Percentiles rank a stretch among this genome's conserved stretches.
Evolutionary conservation across 2,797 vertebrate genomes (phyloP).

Genomic region (Eleutherodactylus coqui): DNA sequence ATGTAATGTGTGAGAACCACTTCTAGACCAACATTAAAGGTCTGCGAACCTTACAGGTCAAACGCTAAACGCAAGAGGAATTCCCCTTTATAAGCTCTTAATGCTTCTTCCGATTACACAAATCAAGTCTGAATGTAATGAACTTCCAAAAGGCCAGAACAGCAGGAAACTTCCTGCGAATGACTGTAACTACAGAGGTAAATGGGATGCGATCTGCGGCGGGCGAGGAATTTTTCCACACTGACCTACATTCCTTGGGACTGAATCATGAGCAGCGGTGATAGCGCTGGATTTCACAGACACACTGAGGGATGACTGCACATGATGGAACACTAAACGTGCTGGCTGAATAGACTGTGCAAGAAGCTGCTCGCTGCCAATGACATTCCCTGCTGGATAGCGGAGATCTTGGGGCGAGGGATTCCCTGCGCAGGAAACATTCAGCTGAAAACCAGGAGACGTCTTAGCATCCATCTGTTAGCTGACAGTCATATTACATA

Average conservation of each 20-base stretch:
- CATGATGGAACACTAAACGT: neutral
- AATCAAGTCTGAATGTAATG: constrained; percentile 1
- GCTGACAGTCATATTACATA: constrained; percentile 40
- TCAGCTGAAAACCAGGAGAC: constrained; percentile 10
- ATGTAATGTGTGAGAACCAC: no score
- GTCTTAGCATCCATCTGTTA: constrained; percentile 44
- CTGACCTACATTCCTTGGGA: constrained; percentile 36
- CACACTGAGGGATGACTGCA: constrained; percentile 7
- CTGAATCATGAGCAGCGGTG: constrained; percentile 44
- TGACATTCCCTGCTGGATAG: constrained; percentile 4
- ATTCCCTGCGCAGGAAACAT: constrained; percentile 42
- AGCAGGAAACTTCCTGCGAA: neutral
- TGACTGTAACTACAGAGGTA: constrained; percentile 8
- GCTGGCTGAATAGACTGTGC: neutral
- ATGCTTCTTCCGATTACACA: neutral
- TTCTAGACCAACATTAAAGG: neutral
- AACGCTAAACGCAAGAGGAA: neutral
- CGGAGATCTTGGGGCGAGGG: constrained; percentile 27
- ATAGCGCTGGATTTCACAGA: neutral
- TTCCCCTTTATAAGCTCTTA: neutral
- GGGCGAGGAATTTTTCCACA: constrained; percentile 7
- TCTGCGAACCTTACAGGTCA: neutral
- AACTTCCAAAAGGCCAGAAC: neutral
- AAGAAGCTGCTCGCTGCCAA: neutral
- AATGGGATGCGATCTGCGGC: neutral